A percentile compares a stretch with the other conserved stretches of the same genome.
Conservation (phyloP, 2,888 invertebrate species). For the Perizoma flavofasciatum region DNA sequence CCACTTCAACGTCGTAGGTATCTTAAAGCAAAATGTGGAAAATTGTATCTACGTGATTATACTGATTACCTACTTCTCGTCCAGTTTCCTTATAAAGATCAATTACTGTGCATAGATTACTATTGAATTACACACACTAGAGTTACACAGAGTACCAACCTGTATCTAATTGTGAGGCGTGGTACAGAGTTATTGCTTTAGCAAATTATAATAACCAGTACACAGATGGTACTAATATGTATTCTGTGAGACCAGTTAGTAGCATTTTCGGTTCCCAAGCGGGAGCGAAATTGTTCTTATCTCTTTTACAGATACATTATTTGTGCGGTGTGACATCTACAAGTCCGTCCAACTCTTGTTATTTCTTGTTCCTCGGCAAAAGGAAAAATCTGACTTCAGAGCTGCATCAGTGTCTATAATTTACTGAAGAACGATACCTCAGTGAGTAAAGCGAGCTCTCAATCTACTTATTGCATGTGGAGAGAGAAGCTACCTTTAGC, state of each 20-base stretch:
- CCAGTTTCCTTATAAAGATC: conserved; percentile 53
- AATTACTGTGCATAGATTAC: conserved; percentile 41
- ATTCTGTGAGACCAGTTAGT: conserved; percentile 5
- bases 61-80: conserved; percentile 25
- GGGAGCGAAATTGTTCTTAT: not conserved
- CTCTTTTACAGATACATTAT: too few species aligned
- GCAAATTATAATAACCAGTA: conserved; percentile 35
- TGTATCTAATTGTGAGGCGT: conserved; percentile 35
- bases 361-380: too few species aligned
- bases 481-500: too few species aligned
- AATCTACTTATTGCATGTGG: too few species aligned
- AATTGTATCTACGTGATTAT: conserved; percentile 21
- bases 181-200: conserved; percentile 34
- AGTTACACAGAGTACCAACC: conserved; percentile 50
- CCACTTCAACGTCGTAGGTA: not conserved
- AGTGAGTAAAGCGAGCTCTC: too few species aligned
- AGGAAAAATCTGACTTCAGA: too few species aligned
- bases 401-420: too few species aligned
- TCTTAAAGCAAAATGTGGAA: conserved; percentile 11
- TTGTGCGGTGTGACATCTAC: too few species aligned
- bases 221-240: conserved; percentile 7
- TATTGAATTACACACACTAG: conserved; percentile 27
- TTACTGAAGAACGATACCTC: too few species aligned
- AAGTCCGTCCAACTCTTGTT: too few species aligned
- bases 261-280: conserved; percentile 5